These are phyloP conservation scores for Neodiprion virginianus DNA, from an alignment of 1,140 invertebrate species.

Conservation along the genomic window DNA sequence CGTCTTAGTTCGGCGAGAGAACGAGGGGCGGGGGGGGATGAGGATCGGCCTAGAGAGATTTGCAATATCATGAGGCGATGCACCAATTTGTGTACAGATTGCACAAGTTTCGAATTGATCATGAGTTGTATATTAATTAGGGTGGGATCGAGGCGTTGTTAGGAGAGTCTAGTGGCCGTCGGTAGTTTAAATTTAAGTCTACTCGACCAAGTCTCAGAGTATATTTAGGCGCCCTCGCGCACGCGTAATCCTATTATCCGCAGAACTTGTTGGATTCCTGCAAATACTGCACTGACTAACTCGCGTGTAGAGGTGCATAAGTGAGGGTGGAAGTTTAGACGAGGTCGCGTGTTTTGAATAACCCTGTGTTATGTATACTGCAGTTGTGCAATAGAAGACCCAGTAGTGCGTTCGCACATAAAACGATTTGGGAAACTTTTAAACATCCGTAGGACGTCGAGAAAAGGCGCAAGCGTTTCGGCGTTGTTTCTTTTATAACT, in stretches of 20 bases:
- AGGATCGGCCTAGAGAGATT: background rate
- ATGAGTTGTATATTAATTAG: background rate
- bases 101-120: background rate
- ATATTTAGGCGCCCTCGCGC: slow-evolving; percentile 53
- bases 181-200: slow-evolving; percentile 16
- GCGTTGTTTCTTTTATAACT: background rate
- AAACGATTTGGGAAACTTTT: background rate
- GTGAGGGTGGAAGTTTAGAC: slow-evolving; percentile 4
- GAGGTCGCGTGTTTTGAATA: slow-evolving; percentile 13
- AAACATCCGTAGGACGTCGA: background rate
- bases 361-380: slow-evolving; percentile 20
- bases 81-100: background rate
- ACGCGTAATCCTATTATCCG: slow-evolving; percentile 49
- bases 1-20: background rate
- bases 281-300: slow-evolving; percentile 26
- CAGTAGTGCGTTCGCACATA: background rate
- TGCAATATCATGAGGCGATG: background rate
- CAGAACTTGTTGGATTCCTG: slow-evolving; percentile 30
- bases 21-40: background rate
- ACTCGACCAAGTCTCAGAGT: slow-evolving; percentile 41
- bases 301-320: slow-evolving; percentile 15
- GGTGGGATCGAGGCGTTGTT: background rate
- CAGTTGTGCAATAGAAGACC: slow-evolving; percentile 2
- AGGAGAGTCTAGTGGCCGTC: background rate
- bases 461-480: background rate